Evolutionary conservation across 2,113 vertebrate genomes (phyloP).

Genomic region (Antennarius striatus): DNA sequence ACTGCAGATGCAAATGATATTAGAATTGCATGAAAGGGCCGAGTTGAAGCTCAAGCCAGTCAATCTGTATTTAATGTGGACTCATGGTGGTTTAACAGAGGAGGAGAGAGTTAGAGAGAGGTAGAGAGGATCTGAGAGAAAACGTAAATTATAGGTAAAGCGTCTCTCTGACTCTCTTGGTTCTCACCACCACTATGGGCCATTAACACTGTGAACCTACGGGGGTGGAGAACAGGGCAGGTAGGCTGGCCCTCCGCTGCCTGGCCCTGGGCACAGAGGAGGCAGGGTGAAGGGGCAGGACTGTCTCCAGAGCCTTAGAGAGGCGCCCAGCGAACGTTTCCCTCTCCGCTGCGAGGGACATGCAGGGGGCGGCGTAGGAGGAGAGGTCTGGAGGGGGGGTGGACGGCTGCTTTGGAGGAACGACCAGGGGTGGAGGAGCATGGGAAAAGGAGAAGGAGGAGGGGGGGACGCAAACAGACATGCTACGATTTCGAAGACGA

Average conservation of each 20-base stretch:
- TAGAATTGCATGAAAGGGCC: slow-evolving; percentile 10
- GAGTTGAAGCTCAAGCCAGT: slow-evolving; percentile 29
- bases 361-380: slow-evolving; percentile 74
- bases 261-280: slow-evolving; percentile 81
- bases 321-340: slow-evolving; percentile 95
- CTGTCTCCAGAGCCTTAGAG: slow-evolving; percentile 95
- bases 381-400: slow-evolving; percentile 87
- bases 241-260: slow-evolving; percentile 94
- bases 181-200: slow-evolving; percentile 66
- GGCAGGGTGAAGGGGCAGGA: slow-evolving; percentile 92
- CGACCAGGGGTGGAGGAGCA: slow-evolving; percentile 71
- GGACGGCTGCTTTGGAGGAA: slow-evolving; percentile 80
- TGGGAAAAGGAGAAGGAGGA: slow-evolving; percentile 86
- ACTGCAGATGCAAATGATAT: slow-evolving; percentile 33
- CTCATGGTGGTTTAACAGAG: slow-evolving; percentile 51
- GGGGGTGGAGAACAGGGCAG: slow-evolving; percentile 93
- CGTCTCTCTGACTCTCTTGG: slow-evolving; percentile 25
- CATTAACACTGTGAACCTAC: slow-evolving; percentile 84
- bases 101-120: slow-evolving; percentile 33
- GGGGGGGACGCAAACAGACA: slow-evolving; percentile 94
- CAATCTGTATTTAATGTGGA: slow-evolving; percentile 86
- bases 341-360: slow-evolving; percentile 82
- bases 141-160: neutral
- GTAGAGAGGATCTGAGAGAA: neutral
- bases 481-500: slow-evolving; percentile 92